Percentiles rank a stretch among this genome's conserved stretches.
These are phyloP conservation scores for Dorcus parallelipipedus DNA, from an alignment of 2,888 invertebrate species.

Conservation along the genomic window DNA sequence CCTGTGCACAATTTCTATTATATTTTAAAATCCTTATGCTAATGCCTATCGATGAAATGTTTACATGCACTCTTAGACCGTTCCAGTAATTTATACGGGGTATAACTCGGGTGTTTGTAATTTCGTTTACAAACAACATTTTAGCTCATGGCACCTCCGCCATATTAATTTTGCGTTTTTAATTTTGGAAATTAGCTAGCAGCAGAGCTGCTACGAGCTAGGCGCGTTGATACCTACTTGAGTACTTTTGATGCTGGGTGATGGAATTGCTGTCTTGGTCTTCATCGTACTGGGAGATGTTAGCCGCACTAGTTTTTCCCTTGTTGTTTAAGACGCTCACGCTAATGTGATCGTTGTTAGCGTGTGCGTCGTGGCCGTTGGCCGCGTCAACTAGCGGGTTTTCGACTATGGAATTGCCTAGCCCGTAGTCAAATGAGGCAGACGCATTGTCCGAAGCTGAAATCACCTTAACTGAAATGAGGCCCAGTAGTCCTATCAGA, in stretches of 20 bases:
- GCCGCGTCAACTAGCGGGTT: conserved; percentile 58
- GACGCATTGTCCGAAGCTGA: conserved; percentile 57
- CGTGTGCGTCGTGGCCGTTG: conserved; percentile 52
- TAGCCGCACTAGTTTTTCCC: conserved; percentile 33
- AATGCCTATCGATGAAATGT: conserved; percentile 24
- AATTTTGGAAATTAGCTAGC: not conserved
- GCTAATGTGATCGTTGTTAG: conserved; percentile 49
- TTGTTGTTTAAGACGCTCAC: conserved; percentile 47
- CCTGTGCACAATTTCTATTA: conserved; percentile 39
- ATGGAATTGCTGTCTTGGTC: conserved; percentile 37
- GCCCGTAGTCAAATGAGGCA: conserved; percentile 54
- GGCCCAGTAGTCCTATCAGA: conserved; percentile 34
- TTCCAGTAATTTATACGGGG: not conserved
- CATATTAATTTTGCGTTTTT: not conserved
- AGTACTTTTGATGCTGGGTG: conserved; percentile 42
- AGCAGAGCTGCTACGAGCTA: conserved; percentile 23
- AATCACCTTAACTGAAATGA: conserved; percentile 60
- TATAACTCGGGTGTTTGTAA: not conserved
- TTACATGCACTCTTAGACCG: conserved; percentile 26
- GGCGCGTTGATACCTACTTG: conserved; percentile 44
- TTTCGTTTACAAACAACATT: not conserved
- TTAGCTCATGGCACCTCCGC: not conserved
- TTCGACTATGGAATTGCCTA: conserved; percentile 56
- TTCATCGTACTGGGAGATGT: conserved; percentile 42
- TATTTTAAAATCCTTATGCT: conserved; percentile 26